Evolutionary conservation across 2,888 invertebrate species (phyloP).

Genomic region (Panopea generosa): DNA sequence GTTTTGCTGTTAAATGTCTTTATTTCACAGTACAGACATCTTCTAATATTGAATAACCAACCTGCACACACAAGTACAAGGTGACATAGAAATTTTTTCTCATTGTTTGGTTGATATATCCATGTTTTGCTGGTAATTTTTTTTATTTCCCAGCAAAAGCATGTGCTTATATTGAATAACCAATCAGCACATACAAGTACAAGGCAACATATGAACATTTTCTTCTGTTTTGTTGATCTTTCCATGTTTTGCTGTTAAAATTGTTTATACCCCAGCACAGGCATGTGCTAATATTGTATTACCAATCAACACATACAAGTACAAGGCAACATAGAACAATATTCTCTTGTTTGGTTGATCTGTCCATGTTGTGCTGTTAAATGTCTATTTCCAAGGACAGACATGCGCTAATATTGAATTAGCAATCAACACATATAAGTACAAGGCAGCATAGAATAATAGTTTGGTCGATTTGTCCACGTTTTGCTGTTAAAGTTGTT

Average conservation of each 20-base stretch:
- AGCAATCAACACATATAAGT: conserved; percentile 16
- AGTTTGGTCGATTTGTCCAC: not conserved
- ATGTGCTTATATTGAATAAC: no score
- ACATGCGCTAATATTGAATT: conserved; percentile 24
- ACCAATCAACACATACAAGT: no score
- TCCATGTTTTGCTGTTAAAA: not conserved
- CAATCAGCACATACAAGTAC: conserved; percentile 22
- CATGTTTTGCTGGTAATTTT: not conserved
- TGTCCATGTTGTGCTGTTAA: not conserved
- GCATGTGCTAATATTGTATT: conserved; percentile 8
- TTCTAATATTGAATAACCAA: conserved; percentile 18
- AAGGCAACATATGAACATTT: not conserved
- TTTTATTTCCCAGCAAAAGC: no score
- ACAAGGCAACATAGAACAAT: no score
- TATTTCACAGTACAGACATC: conserved; percentile 17
- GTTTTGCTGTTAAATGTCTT: not conserved
- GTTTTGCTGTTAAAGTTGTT: not conserved
- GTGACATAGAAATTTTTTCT: not conserved
- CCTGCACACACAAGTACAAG: conserved; percentile 12
- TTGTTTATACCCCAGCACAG: conserved; percentile 1
- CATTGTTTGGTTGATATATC: not conserved
- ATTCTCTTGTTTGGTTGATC: no score
- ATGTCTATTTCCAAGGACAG: conserved; percentile 19
- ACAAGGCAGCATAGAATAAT: conserved; percentile 10
- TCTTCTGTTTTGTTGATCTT: not conserved